A percentile compares a stretch with the other conserved stretches of the same genome.
These are phyloP conservation scores for Delphinapterus leucas DNA, from an alignment of 2,113 vertebrate species.

Conservation along the genomic window DNA sequence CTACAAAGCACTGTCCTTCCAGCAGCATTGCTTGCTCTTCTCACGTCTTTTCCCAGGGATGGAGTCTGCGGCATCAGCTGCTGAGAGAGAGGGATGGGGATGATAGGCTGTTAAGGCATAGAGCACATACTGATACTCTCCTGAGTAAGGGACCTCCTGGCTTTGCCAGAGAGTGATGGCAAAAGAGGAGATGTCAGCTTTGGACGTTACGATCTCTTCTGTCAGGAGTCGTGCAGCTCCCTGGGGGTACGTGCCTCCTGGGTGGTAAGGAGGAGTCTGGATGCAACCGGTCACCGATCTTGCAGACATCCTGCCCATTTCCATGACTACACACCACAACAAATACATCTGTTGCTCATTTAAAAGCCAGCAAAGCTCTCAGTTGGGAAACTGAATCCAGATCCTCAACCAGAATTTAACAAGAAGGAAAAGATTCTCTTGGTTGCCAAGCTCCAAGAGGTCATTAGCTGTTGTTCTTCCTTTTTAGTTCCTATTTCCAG, in stretches of 20 bases:
- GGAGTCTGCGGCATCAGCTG: background rate
- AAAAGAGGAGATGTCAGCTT: conserved; percentile 90
- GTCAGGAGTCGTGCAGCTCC: conserved; percentile 88
- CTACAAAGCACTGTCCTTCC: conserved; percentile 61
- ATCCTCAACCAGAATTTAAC: conserved; percentile 15
- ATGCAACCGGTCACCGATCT: conserved; percentile 92
- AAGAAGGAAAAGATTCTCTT: conserved; percentile 2
- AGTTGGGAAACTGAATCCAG: background rate
- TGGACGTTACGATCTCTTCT: conserved; percentile 82
- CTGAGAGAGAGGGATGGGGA: conserved; percentile 82
- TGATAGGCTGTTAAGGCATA: conserved; percentile 89
- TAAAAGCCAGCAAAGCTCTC: conserved; percentile 3
- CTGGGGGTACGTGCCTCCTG: conserved; percentile 91
- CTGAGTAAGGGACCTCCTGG: conserved; percentile 87
- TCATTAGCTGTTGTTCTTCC: background rate
- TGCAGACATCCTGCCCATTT: conserved; percentile 83
- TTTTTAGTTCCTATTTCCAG: conserved; percentile 18
- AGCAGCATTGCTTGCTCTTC: conserved; percentile 80
- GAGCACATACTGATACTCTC: conserved; percentile 86
- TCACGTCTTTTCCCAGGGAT: background rate
- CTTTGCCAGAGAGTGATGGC: conserved; percentile 92
- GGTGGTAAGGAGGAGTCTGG: conserved; percentile 71
- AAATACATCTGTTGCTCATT: background rate
- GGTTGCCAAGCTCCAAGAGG: background rate
- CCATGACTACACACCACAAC: background rate